These are phyloP conservation scores for Pogonus chalceus DNA, from an alignment of 1,140 invertebrate species.

Conservation along the genomic window DNA sequence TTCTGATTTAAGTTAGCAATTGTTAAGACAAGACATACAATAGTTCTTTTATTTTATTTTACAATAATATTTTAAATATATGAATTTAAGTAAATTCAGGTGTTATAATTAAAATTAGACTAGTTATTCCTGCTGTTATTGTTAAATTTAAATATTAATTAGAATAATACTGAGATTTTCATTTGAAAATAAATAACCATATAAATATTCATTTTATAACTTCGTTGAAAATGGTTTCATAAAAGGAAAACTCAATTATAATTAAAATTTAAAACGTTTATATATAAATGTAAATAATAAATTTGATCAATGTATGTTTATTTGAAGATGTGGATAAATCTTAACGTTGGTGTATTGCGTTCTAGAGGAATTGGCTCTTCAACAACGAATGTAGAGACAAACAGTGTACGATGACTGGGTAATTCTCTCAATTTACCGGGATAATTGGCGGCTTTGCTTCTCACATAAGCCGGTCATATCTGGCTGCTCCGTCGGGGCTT, in stretches of 20 bases:
- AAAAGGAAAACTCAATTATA: too few species aligned
- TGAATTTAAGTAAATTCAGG: too few species aligned
- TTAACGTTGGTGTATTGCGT: too few species aligned
- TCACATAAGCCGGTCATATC: constrained; percentile 19
- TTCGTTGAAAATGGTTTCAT: too few species aligned
- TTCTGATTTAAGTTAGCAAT: too few species aligned
- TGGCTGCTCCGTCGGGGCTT: neutral
- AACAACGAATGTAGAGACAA: neutral
- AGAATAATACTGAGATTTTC: neutral
- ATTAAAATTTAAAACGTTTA: too few species aligned
- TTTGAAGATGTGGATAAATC: too few species aligned
- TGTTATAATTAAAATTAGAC: neutral
- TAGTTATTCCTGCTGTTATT: neutral
- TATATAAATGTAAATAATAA: too few species aligned
- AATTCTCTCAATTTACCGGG: constrained; percentile 19
- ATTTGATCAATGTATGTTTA: too few species aligned
- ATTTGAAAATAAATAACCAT: neutral
- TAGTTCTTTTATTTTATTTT: too few species aligned
- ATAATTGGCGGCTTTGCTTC: constrained; percentile 20
- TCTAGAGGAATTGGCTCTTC: neutral
- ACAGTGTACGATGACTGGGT: constrained; percentile 12
- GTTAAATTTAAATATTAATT: neutral
- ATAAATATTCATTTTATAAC: neutral
- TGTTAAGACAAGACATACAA: too few species aligned
- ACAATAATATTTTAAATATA: too few species aligned